phyloP scores from a whole-genome alignment of 2,888 invertebrate species.

The Strigamia transsilvanica region DNA sequence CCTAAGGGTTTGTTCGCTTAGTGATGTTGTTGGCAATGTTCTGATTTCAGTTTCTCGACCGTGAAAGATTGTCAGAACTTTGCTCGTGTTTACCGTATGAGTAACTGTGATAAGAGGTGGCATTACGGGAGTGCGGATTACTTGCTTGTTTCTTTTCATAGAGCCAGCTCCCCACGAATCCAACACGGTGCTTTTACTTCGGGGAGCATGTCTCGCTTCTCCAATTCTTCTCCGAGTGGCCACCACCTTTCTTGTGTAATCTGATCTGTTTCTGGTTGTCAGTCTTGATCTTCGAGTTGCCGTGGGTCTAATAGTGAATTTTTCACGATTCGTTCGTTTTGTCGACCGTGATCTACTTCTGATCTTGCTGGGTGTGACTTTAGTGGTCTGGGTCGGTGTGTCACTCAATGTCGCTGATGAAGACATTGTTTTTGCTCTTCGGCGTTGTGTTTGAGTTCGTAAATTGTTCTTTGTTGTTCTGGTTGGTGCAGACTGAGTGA shows the following conservation, averaged over 20 bases:
- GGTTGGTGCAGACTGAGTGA: background rate
- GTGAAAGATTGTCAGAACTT: constrained; percentile 56
- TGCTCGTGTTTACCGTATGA: constrained; percentile 55
- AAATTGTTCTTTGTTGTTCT: background rate
- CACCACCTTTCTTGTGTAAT: constrained; percentile 12
- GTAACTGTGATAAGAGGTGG: constrained; percentile 54
- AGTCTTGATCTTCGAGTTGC: constrained; percentile 20
- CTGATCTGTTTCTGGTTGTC: constrained; percentile 5
- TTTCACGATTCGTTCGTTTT: background rate
- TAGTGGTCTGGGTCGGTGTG: background rate
- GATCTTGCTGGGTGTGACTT: background rate
- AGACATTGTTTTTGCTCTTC: background rate
- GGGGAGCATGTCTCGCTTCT: background rate
- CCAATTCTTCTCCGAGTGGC: constrained; percentile 36
- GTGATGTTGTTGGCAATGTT: constrained; percentile 53
- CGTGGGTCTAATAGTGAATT: constrained; percentile 49
- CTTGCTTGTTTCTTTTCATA: constrained; percentile 34
- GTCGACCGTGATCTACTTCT: constrained; percentile 22
- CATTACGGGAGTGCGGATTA: background rate
- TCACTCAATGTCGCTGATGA: constrained; percentile 4
- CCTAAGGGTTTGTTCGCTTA: constrained; percentile 55
- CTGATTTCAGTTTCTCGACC: constrained; percentile 56
- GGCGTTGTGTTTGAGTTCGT: background rate
- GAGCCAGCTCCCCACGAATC: constrained; percentile 32
- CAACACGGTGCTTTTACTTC: background rate